Evolutionary conservation across 2,888 invertebrate species (phyloP).

Genomic region (Cheilosia grossa): DNA sequence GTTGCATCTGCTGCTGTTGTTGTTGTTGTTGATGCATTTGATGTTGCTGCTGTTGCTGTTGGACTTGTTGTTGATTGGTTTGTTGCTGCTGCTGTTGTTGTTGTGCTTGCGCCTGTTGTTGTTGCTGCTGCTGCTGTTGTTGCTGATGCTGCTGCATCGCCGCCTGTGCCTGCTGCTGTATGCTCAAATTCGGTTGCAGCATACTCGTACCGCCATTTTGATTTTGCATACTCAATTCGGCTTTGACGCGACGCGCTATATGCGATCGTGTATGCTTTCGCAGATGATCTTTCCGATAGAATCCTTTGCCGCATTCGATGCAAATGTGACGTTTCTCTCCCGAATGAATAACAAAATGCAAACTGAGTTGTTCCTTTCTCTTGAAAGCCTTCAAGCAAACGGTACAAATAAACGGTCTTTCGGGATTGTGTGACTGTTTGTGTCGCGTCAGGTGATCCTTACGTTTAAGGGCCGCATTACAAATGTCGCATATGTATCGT

Average conservation of each 20-base stretch:
- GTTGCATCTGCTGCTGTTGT: constrained; percentile 73
- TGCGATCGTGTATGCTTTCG: constrained; percentile 93
- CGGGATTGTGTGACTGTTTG: constrained; percentile 94
- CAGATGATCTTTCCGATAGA: constrained; percentile 94
- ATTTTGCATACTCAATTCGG: constrained; percentile 84
- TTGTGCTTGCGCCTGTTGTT: constrained; percentile 74
- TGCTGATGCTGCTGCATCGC: constrained; percentile 80
- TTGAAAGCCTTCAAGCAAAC: constrained; percentile 94
- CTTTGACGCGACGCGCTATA: constrained; percentile 92
- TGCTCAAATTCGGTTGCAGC: constrained; percentile 81
- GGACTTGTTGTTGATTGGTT: constrained; percentile 74
- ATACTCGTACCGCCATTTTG: constrained; percentile 82
- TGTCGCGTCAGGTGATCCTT: constrained; percentile 94
- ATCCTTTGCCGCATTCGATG: constrained; percentile 93
- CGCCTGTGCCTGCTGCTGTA: constrained; percentile 78
- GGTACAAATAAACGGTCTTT: constrained; percentile 93
- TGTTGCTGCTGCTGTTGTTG: constrained; percentile 84
- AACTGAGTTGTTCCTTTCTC: constrained; percentile 93
- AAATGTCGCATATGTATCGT: constrained; percentile 93
- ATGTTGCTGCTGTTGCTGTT: constrained; percentile 78
- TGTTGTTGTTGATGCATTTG: constrained; percentile 78
- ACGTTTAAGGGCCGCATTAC: constrained; percentile 93
- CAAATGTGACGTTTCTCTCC: constrained; percentile 93
- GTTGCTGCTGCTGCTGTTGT: constrained; percentile 74
- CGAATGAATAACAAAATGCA: constrained; percentile 95